Evolutionary conservation across 2,113 vertebrate genomes (phyloP).

Genomic region (Sminthopsis crassicaudata): DNA sequence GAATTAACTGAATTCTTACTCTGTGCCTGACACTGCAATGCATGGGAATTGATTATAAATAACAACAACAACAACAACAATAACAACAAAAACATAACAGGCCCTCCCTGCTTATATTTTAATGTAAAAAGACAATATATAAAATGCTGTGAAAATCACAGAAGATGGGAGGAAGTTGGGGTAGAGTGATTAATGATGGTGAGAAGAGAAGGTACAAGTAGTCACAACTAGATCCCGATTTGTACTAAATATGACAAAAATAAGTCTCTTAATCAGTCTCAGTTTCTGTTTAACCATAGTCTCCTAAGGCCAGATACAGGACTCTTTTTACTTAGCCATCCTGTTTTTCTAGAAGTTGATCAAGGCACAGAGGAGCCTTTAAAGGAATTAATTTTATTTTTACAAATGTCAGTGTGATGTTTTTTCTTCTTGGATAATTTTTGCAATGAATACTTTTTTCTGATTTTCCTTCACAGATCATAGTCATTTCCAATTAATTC

Average conservation of each 20-base stretch:
- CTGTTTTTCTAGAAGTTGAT: background rate
- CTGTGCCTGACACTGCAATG: background rate
- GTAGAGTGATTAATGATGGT: background rate
- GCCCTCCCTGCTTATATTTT: background rate
- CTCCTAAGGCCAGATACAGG: background rate
- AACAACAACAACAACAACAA: too few species aligned
- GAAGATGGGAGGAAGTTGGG: background rate
- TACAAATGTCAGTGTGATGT: background rate
- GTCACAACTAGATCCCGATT: background rate
- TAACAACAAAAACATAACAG: background rate
- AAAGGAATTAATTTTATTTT: constrained; percentile 34
- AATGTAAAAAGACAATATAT: background rate
- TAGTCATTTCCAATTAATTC: background rate
- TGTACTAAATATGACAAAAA: background rate
- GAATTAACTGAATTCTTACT: background rate
- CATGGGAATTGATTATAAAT: background rate
- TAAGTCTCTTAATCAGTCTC: background rate
- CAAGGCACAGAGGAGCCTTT: constrained; percentile 6
- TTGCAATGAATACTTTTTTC: background rate
- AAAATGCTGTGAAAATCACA: background rate
- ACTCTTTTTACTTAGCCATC: background rate
- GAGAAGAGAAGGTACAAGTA: background rate
- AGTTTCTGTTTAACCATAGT: background rate
- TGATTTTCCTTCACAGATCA: background rate
- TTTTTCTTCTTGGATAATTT: background rate